Base-by-base conservation (phyloP, 2,888 invertebrate genomes). In the Venustoraphidia nigricollis region DNA sequence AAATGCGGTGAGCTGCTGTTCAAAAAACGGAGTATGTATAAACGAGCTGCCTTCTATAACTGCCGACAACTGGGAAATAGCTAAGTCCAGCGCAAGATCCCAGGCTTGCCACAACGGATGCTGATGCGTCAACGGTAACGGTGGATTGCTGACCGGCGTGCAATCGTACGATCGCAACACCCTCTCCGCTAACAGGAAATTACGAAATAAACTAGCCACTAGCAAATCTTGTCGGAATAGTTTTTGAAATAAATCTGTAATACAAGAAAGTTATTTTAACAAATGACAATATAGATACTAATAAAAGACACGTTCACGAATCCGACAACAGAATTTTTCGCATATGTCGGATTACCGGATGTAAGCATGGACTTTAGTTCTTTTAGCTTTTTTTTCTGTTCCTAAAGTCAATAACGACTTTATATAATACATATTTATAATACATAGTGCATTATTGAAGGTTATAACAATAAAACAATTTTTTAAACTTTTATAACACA, bases 1-100 rank as follows among this genome's bases (percentile, higher is more conserved):
- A 71, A 98, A 98, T 42, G 97, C 97, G 41, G 94, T 93, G 51
- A 98, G 75, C 69, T 98, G 97, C 63, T 97, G 94, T 62, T 95
- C 89, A 67, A 98, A 98, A 73, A 98, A 98, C 34, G 89, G 81
- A 59, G 92, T 81, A 68, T 90, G 88, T 34, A 70, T 68, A 62
- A 83, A 85, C 9, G 72, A 71, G 43, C 73, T 71, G 13, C 72
- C 70, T 41, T 77, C 75, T 54, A 86, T 65, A 60, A 89, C 80
- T 47, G 75, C 77, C 50, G 91, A 91, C 58, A 96, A 73, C 67
- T 96, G 96, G 50, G 88, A 81, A 55, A 98, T 73, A 60, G 93
- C 94, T 57, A 94, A 75, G 69, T 98, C 98, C 54, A 98, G 76
- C 10, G 95, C 91, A 59, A 94, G 76, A 68, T 98, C 98, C 98